Conservation (phyloP, 2,113 vertebrate genomes). For the Cyanocitta stelleri region DNA sequence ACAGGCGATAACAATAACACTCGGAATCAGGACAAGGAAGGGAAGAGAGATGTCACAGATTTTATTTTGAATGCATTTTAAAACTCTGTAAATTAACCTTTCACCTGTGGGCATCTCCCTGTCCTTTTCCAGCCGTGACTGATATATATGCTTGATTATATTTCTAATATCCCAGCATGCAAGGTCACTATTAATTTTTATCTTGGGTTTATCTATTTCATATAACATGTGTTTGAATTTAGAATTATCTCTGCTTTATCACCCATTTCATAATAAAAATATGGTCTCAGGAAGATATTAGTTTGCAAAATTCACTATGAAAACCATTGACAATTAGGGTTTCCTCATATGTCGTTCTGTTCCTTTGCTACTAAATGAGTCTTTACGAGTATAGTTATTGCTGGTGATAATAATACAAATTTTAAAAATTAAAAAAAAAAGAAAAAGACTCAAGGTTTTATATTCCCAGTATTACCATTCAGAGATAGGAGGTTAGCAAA, state of each 20-base stretch:
- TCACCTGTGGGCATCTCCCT: constrained; percentile 1
- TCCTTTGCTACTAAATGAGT: not conserved
- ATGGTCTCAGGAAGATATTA: constrained; percentile 32
- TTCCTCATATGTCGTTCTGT: constrained; percentile 28
- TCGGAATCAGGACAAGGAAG: not conserved
- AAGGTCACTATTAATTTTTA: constrained; percentile 60
- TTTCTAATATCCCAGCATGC: constrained; percentile 1
- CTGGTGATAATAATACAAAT: constrained; percentile 16
- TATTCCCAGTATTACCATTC: not conserved
- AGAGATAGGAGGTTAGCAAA: not conserved
- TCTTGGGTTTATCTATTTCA: constrained; percentile 38
- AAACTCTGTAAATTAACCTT: constrained; percentile 27
- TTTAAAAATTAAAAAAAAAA: not conserved
- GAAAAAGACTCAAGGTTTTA: not conserved
- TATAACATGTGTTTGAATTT: constrained; percentile 36
- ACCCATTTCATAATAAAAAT: constrained; percentile 51
- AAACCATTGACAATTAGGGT: constrained; percentile 53
- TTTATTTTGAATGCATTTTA: constrained; percentile 35
- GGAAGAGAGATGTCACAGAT: not conserved
- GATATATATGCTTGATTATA: constrained; percentile 18
- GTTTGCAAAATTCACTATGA: constrained; percentile 44
- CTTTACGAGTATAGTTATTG: constrained; percentile 45
- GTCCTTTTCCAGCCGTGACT: not conserved
- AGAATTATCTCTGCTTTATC: constrained; percentile 59
- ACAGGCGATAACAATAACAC: not conserved